Conservation (phyloP, 2,113 vertebrate species). For the Physeter macrocephalus region DNA sequence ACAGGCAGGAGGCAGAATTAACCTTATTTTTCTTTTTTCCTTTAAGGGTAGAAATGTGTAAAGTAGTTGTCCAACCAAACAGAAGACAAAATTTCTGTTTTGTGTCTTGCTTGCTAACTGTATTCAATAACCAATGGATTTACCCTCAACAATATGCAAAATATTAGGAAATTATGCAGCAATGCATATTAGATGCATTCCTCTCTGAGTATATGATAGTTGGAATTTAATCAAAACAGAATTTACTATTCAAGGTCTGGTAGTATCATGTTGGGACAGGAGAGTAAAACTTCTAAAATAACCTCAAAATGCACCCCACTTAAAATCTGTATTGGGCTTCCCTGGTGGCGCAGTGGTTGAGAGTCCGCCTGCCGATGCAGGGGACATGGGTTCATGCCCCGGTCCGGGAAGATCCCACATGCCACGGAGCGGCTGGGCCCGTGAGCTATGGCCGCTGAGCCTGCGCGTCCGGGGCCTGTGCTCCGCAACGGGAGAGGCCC, state of each 20-base stretch:
- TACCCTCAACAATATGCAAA: background rate
- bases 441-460: too few species aligned
- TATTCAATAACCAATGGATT: background rate
- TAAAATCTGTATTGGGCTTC: background rate
- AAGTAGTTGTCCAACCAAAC: background rate
- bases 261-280: background rate
- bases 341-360: too few species aligned
- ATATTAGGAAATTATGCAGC: background rate
- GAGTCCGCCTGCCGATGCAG: too few species aligned
- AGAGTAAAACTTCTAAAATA: background rate
- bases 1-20: slow-evolving; percentile 4
- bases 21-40: background rate
- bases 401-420: too few species aligned
- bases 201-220: background rate
- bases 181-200: background rate
- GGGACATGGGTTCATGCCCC: too few species aligned
- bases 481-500: too few species aligned
- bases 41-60: background rate
- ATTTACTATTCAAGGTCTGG: background rate
- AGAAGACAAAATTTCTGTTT: slow-evolving; percentile 3
- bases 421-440: too few species aligned
- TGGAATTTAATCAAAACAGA: background rate
- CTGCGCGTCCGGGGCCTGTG: too few species aligned
- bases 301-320: background rate
- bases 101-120: background rate